phyloP scores from a whole-genome alignment of 2,888 invertebrate genomes.

The Andrena dorsata region DNA sequence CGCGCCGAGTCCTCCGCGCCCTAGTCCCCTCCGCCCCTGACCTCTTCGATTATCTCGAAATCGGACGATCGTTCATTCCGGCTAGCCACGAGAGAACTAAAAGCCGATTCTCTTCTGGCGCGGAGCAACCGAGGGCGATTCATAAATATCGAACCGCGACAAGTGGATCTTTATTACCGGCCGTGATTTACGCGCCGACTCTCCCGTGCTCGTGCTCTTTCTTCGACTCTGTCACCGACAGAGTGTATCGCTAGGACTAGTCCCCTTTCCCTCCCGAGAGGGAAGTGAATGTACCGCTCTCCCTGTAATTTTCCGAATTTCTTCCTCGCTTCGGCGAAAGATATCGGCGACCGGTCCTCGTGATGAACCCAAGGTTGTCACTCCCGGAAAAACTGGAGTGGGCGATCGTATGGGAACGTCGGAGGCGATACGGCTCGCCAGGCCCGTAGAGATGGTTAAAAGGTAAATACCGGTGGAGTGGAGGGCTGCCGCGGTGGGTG shows the following conservation, averaged over 20 bases:
- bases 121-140: conserved; percentile 72
- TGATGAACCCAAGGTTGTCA: too few species aligned
- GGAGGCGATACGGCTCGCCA: background rate
- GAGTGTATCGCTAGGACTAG: conserved; percentile 30
- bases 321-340: background rate
- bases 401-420: background rate
- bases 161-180: conserved; percentile 74
- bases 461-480: conserved; percentile 50
- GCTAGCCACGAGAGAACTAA: conserved; percentile 75
- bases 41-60: conserved; percentile 78
- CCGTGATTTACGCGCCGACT: conserved; percentile 69
- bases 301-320: conserved; percentile 9
- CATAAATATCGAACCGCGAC: conserved; percentile 73
- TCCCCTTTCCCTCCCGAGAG: background rate
- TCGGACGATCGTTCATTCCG: conserved; percentile 74
- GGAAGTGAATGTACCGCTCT: background rate
- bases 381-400: background rate
- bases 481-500: conserved; percentile 78
- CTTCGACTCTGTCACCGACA: conserved; percentile 70
- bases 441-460: conserved; percentile 28
- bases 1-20: conserved; percentile 64
- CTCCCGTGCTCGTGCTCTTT: conserved; percentile 66
- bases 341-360: background rate
- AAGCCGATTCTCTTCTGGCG: conserved; percentile 70
- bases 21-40: conserved; percentile 74